Percentiles rank a stretch among this genome's conserved stretches.
Evolutionary conservation across 2,888 invertebrate species (phyloP).

Genomic region (Phortica okadai): DNA sequence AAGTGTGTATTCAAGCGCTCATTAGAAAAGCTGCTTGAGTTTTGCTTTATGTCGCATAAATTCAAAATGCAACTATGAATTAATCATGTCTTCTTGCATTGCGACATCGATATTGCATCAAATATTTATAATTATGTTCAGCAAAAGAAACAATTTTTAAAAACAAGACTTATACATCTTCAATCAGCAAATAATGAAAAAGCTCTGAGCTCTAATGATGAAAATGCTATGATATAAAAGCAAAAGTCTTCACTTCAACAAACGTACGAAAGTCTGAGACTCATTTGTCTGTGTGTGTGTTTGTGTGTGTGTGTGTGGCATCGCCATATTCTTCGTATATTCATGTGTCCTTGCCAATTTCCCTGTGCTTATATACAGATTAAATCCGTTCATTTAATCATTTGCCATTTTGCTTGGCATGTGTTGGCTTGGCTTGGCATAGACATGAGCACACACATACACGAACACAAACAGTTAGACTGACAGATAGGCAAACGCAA

Average conservation of each 20-base stretch:
- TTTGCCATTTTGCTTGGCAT: slow-evolving; percentile 25
- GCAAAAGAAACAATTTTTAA: background rate
- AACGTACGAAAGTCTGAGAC: too few species aligned
- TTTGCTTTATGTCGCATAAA: too few species aligned
- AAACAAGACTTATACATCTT: background rate
- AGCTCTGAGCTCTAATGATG: background rate
- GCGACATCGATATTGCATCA: too few species aligned
- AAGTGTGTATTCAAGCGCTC: too few species aligned
- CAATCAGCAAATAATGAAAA: background rate
- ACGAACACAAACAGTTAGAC: background rate
- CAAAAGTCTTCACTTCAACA: too few species aligned
- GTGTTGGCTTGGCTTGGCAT: slow-evolving; percentile 7
- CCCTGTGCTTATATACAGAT: slow-evolving; percentile 11
- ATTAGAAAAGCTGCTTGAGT: too few species aligned
- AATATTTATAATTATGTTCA: too few species aligned
- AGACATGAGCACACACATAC: background rate
- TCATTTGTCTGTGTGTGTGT: background rate
- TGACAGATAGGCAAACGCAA: background rate
- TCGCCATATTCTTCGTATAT: background rate
- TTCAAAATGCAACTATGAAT: too few species aligned
- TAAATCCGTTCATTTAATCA: slow-evolving; percentile 28
- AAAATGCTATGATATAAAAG: too few species aligned
- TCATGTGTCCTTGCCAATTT: slow-evolving; percentile 5
- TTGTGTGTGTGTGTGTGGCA: background rate
- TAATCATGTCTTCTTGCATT: too few species aligned